These are phyloP conservation scores for Myiozetetes cayanensis DNA, from an alignment of 2,113 vertebrate genomes.

Conservation along the genomic window DNA sequence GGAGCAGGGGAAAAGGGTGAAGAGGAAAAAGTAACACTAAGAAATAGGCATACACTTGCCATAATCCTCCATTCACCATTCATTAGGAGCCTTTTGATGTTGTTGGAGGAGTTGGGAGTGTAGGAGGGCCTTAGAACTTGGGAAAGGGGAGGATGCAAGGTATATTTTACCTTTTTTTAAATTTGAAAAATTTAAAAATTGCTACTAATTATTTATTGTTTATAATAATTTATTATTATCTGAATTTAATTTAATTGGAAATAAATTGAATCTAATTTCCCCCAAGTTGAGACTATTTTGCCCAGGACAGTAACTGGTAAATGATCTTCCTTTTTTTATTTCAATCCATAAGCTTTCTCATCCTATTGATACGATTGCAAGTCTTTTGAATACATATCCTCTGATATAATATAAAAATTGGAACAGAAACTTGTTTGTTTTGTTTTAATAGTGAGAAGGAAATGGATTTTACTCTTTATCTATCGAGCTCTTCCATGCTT, in stretches of 20 bases:
- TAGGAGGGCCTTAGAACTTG: not conserved
- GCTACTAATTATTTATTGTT: not conserved
- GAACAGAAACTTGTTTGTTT: not conserved
- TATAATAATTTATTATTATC: not conserved
- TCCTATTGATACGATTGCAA: not conserved
- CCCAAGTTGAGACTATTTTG: not conserved
- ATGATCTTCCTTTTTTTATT: not conserved
- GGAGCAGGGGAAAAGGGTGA: rapidly evolving
- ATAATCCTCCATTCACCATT: not conserved
- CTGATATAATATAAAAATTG: not conserved
- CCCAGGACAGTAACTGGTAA: not conserved
- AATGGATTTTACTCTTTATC: not conserved
- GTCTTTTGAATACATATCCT: not conserved
- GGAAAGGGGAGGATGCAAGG: rapidly evolving
- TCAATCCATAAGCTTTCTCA: not conserved
- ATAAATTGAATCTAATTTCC: not conserved
- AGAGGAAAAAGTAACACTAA: not conserved
- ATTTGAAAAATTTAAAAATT: not conserved
- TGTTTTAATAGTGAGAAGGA: not conserved
- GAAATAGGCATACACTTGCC: rapidly evolving
- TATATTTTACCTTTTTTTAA: not conserved
- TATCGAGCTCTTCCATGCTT: not conserved
- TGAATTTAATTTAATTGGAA: not conserved
- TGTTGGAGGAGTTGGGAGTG: not conserved
- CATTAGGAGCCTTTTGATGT: not conserved